These are phyloP conservation scores for Rhinoraja longicauda DNA, from an alignment of 2,797 vertebrate species.

Conservation along the genomic window DNA sequence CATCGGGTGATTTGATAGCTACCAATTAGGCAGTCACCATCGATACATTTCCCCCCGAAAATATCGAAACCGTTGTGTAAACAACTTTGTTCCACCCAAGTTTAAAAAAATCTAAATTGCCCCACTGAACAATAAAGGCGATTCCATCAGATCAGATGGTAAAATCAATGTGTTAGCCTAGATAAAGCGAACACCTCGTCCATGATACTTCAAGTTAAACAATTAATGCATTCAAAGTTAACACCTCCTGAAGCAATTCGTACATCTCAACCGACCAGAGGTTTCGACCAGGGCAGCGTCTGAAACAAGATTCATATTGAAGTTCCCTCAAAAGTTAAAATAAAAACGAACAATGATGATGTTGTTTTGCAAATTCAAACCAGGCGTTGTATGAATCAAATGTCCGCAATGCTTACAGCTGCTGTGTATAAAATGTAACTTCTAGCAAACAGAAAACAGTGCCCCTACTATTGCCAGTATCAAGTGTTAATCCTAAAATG, in stretches of 20 bases:
- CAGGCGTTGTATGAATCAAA: background rate
- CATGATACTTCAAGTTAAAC: background rate
- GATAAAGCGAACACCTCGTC: background rate
- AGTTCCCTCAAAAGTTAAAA: background rate
- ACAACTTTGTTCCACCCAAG: background rate
- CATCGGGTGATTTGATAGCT: background rate
- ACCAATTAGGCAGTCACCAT: background rate
- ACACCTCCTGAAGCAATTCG: background rate
- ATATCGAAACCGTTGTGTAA: background rate
- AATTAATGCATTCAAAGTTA: background rate
- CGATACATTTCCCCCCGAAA: background rate
- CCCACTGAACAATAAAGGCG: background rate
- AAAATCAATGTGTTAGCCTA: background rate
- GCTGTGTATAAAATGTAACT: background rate
- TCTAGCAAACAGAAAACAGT: background rate
- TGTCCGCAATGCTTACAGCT: background rate
- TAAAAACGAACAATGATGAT: background rate
- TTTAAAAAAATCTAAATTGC: background rate
- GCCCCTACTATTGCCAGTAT: background rate
- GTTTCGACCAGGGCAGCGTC: background rate
- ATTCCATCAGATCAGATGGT: background rate
- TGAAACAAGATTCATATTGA: background rate
- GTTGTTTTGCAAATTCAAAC: background rate
- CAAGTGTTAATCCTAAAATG: background rate
- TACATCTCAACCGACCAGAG: background rate